phyloP scores from a whole-genome alignment of 2,113 vertebrate genomes.

The western clawed frog (Xenopus tropicalis) region UCB_Xtro_10.0 CM004450.2:50840501-50841000 shows the following conservation, averaged over 20 bases:
- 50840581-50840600: too few species aligned
- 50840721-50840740: not conserved
- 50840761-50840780: not conserved
- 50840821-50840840: slow-evolving; percentile 23
- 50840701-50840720: not conserved
- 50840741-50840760: slow-evolving; percentile 4
- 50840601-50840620: too few species aligned
- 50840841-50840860: slow-evolving; percentile 29
- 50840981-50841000: slow-evolving; percentile 7
- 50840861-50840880: slow-evolving; percentile 27
- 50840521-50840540: too few species aligned
- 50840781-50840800: not conserved
- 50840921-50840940: not conserved
- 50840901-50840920: slow-evolving; percentile 19
- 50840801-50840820: slow-evolving; percentile 8
- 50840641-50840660: not conserved
- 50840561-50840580: too few species aligned
- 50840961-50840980: not conserved
- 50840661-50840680: not conserved
- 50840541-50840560: too few species aligned
- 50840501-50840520: too few species aligned
- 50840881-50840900: slow-evolving; percentile 29
- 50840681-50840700: not conserved
- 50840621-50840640: not conserved
- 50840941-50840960: not conserved